Evolutionary conservation across 2,888 invertebrate species (phyloP).

Genomic region (Daptonema setosum): DNA sequence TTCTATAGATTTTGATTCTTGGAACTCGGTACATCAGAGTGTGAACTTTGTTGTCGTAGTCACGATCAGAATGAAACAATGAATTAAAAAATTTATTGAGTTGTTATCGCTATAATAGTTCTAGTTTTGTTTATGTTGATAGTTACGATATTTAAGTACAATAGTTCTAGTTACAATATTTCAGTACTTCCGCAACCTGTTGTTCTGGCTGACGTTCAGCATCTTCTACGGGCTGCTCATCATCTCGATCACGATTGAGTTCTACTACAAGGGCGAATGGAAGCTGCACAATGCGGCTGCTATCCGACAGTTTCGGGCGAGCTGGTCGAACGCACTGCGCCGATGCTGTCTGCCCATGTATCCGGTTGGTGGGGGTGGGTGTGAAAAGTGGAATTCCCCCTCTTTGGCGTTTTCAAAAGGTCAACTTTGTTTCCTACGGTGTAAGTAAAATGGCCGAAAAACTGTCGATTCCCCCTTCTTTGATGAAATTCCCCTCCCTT

Average conservation of each 20-base stretch:
- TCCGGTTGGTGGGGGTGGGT: neutral
- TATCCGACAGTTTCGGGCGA: neutral
- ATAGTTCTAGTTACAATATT: neutral
- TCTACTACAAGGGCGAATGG: constrained; percentile 38
- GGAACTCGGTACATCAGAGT: too few relatives aligned
- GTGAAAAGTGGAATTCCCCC: too few relatives aligned
- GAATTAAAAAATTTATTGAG: too few relatives aligned
- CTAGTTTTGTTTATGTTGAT: neutral
- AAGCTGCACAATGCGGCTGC: constrained; percentile 32
- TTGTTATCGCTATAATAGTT: too few relatives aligned
- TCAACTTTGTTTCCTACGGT: too few relatives aligned
- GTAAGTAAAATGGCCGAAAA: too few relatives aligned
- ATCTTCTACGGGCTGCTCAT: constrained; percentile 45
- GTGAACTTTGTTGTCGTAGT: too few relatives aligned
- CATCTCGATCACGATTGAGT: constrained; percentile 37
- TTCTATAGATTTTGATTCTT: too few relatives aligned
- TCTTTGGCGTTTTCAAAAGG: too few relatives aligned
- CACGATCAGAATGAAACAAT: too few relatives aligned
- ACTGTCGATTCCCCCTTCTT: too few relatives aligned
- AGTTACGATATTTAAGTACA: neutral
- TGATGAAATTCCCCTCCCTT: too few relatives aligned
- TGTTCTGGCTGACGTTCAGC: constrained; percentile 52
- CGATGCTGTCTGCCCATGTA: neutral
- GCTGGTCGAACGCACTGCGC: neutral
- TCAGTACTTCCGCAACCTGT: constrained; percentile 12